Base-by-base conservation (phyloP, 2,113 vertebrate genomes). In the Pan troglodytes region DNA sequence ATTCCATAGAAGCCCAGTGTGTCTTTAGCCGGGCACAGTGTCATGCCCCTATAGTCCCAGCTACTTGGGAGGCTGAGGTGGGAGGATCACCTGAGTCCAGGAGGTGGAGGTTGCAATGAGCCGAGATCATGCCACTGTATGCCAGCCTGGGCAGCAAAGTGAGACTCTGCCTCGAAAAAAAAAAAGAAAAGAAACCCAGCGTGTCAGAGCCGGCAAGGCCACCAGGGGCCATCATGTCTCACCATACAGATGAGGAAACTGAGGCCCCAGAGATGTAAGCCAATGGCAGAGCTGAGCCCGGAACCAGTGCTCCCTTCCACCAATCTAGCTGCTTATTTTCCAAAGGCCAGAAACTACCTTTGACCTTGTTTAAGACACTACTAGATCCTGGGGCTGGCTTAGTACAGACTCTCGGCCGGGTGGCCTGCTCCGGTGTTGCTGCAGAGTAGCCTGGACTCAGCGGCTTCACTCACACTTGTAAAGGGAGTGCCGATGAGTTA, bases 401-500 rank as follows among this genome's bases (percentile, higher is more conserved):
- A n/a, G 20, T 5, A 1, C 4, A 1, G 64, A 27, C 72, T 40
- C 45, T 43, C 0, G 0, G 14, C 50, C 3, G 81, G 43, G n/a
- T 2, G 6, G 7, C 25, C 43, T 22, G 61, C 35, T 35, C 45
- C 5, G 12, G 14, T 11, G 52, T 6, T 45, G 12, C 59, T 10
- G 4, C 45, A 40, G 23, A 40, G 16, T 1, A 5, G 18, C 68
- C 43, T 1, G 2, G 35, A 12, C 23, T 8, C 17, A 9, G 1
- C 0, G 7, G 38, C 6, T 76, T 27, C 22, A 5, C 1, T 22
- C 14, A 40, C 0, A 0, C 1, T 1, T 16, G 67, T 20, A 45
- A 22, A 38, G 48, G 22, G 12, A 80, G 52, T 0, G 6, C 14
- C 0, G 38, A 1, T 2, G 32, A 76, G 35, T 23, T 6, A 3